Conservation (phyloP, 2,888 invertebrate species). For the Theretra japonica region DNA sequence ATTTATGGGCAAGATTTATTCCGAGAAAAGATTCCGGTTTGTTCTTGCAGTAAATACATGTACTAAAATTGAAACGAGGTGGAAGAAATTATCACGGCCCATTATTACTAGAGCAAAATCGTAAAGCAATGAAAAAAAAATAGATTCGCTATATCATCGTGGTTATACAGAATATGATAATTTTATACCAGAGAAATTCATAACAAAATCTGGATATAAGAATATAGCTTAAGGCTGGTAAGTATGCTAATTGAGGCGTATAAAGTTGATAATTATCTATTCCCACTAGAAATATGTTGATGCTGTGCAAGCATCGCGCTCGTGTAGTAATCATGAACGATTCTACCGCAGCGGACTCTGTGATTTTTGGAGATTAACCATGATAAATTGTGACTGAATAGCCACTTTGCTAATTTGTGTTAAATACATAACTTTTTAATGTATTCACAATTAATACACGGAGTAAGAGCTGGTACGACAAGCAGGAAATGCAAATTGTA, state of each 20-base stretch:
- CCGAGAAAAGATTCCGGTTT: too few relatives aligned
- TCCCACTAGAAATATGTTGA: background rate
- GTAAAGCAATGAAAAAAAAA: background rate
- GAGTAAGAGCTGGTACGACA: background rate
- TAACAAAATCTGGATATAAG: background rate
- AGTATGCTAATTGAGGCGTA: background rate
- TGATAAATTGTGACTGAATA: background rate
- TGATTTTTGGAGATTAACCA: constrained; percentile 16
- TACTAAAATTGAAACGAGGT: too few relatives aligned
- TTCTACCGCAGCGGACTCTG: background rate
- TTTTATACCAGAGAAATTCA: background rate
- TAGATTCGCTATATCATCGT: background rate
- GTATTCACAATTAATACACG: background rate
- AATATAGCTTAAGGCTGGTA: background rate
- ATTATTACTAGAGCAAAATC: too few relatives aligned
- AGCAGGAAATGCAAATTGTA: background rate
- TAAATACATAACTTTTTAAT: background rate
- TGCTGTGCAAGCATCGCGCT: background rate
- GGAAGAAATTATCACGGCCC: too few relatives aligned
- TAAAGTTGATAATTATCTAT: constrained; percentile 11
- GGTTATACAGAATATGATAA: background rate
- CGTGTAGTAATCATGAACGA: background rate
- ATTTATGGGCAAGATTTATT: too few relatives aligned
- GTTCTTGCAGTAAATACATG: too few relatives aligned
- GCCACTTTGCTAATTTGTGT: constrained; percentile 11